phyloP scores from a whole-genome alignment of 1,140 invertebrate species.

The Bombus soroeensis region DNA sequence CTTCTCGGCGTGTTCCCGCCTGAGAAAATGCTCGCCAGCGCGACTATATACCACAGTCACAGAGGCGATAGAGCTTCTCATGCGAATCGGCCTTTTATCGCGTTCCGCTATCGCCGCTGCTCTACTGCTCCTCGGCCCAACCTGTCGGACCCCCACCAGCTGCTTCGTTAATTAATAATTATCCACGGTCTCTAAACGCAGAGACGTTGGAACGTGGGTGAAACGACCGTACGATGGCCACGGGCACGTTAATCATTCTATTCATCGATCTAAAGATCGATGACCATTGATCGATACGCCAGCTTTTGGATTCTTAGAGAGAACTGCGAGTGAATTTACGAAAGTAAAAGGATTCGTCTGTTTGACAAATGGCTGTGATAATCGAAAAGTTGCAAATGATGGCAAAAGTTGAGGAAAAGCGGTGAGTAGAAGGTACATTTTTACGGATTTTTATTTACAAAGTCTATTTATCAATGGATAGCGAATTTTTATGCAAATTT shows the following conservation, averaged over 20 bases:
- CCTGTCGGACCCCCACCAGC: conserved; percentile 41
- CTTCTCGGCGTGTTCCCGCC: not conserved
- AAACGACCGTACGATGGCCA: conserved; percentile 43
- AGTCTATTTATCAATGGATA: too few species aligned
- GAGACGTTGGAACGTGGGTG: conserved; percentile 42
- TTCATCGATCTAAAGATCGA: conserved; percentile 27
- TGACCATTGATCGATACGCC: too few species aligned
- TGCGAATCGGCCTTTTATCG: conserved; percentile 42
- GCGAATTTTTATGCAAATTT: too few species aligned
- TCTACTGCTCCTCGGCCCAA: conserved; percentile 24
- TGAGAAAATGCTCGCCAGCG: conserved; percentile 5
- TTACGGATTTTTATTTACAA: too few species aligned
- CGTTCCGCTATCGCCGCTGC: conserved; percentile 20
- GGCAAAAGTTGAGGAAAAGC: too few species aligned
- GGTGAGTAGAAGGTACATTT: too few species aligned
- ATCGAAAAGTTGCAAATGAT: too few species aligned
- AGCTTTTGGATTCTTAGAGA: too few species aligned
- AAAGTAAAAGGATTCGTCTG: too few species aligned
- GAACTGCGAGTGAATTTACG: too few species aligned
- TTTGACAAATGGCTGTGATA: too few species aligned
- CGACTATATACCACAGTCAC: not conserved
- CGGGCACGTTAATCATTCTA: conserved; percentile 63
- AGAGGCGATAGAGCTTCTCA: conserved; percentile 6
- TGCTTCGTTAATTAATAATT: conserved; percentile 62
- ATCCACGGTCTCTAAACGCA: conserved; percentile 18